Conservation (phyloP, 1,140 invertebrate genomes). For the Subanguina moxae region DNA sequence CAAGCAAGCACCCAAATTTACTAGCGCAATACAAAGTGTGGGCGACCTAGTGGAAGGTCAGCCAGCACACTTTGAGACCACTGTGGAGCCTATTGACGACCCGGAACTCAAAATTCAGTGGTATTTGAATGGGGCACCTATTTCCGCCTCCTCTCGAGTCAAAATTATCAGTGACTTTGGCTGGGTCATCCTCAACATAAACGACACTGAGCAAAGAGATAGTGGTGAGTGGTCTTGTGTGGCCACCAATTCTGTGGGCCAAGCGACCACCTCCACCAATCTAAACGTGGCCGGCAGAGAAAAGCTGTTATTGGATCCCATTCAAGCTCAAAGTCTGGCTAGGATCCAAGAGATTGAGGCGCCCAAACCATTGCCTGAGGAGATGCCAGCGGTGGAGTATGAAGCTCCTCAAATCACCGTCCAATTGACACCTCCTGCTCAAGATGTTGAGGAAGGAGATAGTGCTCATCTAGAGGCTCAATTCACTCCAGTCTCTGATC, state of each 20-base stretch:
- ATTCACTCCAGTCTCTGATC: conserved; percentile 2
- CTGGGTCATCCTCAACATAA: conserved; percentile 83
- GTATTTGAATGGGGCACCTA: conserved; percentile 69
- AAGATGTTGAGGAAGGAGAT: conserved; percentile 69
- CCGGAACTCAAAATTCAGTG: conserved; percentile 93
- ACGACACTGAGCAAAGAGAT: conserved; percentile 61
- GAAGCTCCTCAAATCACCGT: conserved; percentile 83
- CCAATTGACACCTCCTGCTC: conserved; percentile 79
- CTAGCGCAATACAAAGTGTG: conserved; percentile 33
- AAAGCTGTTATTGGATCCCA: conserved; percentile 84
- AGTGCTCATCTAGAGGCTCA: conserved; percentile 79
- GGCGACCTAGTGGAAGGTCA: conserved; percentile 84
- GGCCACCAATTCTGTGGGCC: conserved; percentile 53
- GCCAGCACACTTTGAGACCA: conserved; percentile 88
- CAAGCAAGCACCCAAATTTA: conserved; percentile 52
- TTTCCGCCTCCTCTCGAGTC: conserved; percentile 67
- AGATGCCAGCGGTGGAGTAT: conserved; percentile 32
- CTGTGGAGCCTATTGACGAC: conserved; percentile 90
- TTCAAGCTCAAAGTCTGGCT: conserved; percentile 88
- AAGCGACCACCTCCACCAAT: conserved; percentile 43
- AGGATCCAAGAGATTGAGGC: conserved; percentile 86
- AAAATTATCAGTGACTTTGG: conserved; percentile 72
- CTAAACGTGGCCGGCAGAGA: conserved; percentile 68
- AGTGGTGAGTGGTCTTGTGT: conserved; percentile 54
- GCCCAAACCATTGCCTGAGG: conserved; percentile 38